Evolutionary conservation across 2,888 invertebrate genomes (phyloP).

Genomic region (Spilosoma lubricipeda): DNA sequence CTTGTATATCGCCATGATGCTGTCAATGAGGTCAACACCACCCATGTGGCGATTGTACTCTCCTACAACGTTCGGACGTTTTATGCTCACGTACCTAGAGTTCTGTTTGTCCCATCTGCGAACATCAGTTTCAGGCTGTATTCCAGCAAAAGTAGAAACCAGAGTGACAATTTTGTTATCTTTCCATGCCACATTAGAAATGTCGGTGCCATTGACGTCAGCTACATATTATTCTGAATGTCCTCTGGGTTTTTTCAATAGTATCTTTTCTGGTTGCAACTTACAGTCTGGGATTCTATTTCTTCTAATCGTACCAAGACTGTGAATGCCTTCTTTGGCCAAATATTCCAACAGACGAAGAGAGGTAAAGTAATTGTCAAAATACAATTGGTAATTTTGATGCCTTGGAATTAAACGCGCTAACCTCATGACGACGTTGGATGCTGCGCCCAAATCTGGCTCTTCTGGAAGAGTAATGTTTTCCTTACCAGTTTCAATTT

Average conservation of each 20-base stretch:
- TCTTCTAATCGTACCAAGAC: constrained; percentile 12
- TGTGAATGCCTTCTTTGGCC: constrained; percentile 14
- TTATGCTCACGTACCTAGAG: too few species aligned
- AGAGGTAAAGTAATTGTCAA: constrained; percentile 17
- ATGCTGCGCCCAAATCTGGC: constrained; percentile 18
- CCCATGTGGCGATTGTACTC: too few species aligned
- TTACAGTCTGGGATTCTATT: constrained; percentile 10
- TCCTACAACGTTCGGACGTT: too few species aligned
- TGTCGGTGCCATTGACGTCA: constrained; percentile 8
- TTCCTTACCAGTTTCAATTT: constrained; percentile 14
- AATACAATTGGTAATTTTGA: constrained; percentile 1
- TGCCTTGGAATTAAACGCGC: not conserved
- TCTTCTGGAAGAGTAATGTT: constrained; percentile 5
- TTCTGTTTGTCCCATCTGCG: not conserved
- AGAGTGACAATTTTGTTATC: constrained; percentile 17
- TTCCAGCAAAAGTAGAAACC: not conserved
- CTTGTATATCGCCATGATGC: not conserved
- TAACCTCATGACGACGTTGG: constrained; percentile 8
- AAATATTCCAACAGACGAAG: constrained; percentile 11
- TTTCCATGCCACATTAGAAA: constrained; percentile 14
- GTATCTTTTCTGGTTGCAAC: not conserved
- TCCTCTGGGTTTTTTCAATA: constrained; percentile 10
- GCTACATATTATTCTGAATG: constrained; percentile 14
- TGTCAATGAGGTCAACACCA: too few species aligned
- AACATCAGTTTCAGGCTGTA: not conserved